Percentiles rank a stretch among this genome's conserved stretches.
phyloP scores from a whole-genome alignment of 2,797 vertebrate species.

The Sternarchorhynchus goeldii region DNA sequence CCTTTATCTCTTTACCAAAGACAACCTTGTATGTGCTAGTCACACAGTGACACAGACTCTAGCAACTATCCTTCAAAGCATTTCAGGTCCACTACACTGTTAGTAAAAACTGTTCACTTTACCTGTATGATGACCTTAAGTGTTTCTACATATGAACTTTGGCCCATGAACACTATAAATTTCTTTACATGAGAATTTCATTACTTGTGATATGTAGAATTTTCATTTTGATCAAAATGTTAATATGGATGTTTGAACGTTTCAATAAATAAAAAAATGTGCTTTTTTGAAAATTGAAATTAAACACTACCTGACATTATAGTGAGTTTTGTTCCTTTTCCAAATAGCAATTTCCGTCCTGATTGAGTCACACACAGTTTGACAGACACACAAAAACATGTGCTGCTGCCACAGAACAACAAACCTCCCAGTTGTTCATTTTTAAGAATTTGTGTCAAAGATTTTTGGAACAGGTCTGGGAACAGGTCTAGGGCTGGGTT shows the following conservation, averaged over 20 bases:
- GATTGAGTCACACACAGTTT: neutral
- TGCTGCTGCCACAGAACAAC: too few relatives aligned
- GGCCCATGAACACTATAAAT: too few relatives aligned
- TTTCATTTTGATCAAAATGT: neutral
- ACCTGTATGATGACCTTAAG: neutral
- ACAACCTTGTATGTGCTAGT: slow-evolving; percentile 19
- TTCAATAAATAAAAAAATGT: neutral
- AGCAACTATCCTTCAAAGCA: neutral
- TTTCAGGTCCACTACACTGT: too few relatives aligned
- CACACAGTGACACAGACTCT: slow-evolving; percentile 15
- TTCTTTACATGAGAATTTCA: too few relatives aligned
- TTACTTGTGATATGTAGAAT: neutral
- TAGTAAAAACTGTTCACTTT: too few relatives aligned
- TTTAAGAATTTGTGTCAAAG: too few relatives aligned
- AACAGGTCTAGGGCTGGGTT: too few relatives aligned
- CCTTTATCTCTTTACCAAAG: slow-evolving; percentile 16
- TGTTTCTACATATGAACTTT: neutral
- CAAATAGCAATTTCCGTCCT: slow-evolving; percentile 38
- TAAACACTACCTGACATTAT: slow-evolving; percentile 32
- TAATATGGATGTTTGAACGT: neutral
- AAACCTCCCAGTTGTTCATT: neutral
- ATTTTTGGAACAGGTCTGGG: too few relatives aligned
- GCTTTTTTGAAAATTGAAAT: neutral
- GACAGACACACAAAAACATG: neutral
- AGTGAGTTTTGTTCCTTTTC: slow-evolving; percentile 38